phyloP scores from a whole-genome alignment of 2,888 invertebrate species.

The Cantharis rufa region DNA sequence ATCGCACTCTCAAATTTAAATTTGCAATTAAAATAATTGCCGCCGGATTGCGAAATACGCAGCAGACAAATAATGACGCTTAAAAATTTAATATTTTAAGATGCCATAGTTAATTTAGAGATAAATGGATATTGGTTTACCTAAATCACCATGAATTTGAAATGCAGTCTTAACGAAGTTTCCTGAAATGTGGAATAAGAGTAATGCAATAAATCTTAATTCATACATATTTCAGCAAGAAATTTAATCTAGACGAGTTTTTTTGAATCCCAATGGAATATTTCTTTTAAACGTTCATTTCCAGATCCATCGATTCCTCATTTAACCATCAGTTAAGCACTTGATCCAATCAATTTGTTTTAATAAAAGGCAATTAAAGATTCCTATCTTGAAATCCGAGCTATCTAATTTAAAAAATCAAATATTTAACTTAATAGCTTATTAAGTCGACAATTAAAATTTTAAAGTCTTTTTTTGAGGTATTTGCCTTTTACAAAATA shows the following conservation, averaged over 20 bases:
- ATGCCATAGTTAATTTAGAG: not conserved
- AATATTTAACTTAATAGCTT: constrained; percentile 8
- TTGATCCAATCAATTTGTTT: constrained; percentile 23
- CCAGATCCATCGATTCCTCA: constrained; percentile 12
- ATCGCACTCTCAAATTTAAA: constrained; percentile 38
- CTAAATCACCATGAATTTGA: not conserved
- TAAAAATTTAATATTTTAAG: not conserved
- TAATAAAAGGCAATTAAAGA: constrained; percentile 27
- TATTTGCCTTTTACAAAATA: constrained; percentile 13
- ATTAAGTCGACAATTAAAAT: constrained; percentile 23
- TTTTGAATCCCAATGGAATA: constrained; percentile 14
- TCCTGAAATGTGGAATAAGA: constrained; percentile 12
- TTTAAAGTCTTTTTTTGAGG: constrained; percentile 8
- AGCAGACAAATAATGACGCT: not conserved
- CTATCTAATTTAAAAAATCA: not conserved
- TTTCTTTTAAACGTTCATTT: constrained; percentile 21
- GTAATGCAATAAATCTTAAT: constrained; percentile 25
- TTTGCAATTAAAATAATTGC: constrained; percentile 15
- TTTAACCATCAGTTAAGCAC: constrained; percentile 20
- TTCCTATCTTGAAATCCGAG: constrained; percentile 19
- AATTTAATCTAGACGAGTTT: constrained; percentile 26
- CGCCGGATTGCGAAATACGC: not conserved
- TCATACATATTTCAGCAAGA: constrained; percentile 25
- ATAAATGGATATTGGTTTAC: not conserved
- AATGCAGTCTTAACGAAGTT: constrained; percentile 2